A percentile compares a stretch with the other conserved stretches of the same genome.
Evolutionary conservation across 2,888 invertebrate genomes (phyloP).

Genomic region (Nephrocerus scutellatus): DNA sequence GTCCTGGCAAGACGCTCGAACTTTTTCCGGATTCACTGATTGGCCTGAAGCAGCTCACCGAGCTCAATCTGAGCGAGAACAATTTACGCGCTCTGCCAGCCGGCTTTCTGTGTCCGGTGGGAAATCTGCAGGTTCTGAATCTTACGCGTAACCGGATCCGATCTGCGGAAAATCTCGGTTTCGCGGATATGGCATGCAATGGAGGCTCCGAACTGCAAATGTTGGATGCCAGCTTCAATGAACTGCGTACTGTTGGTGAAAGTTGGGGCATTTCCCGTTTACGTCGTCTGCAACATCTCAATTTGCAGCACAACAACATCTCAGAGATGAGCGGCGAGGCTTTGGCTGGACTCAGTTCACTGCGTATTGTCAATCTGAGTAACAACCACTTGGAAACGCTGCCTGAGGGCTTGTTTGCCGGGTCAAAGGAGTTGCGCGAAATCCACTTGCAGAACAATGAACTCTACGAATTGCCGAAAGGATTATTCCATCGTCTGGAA

Average conservation of each 20-base stretch:
- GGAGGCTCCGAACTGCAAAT: conserved; percentile 66
- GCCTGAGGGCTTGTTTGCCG: conserved; percentile 75
- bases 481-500: conserved; percentile 75
- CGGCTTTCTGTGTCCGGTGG: conserved; percentile 69
- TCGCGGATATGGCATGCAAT: conserved; percentile 53
- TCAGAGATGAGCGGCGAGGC: conserved; percentile 73
- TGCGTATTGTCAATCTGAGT: conserved; percentile 78
- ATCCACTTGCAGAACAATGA: conserved; percentile 80
- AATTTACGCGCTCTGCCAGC: conserved; percentile 74
- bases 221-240: conserved; percentile 75
- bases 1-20: conserved; percentile 66
- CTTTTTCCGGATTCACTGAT: conserved; percentile 64
- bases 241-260: conserved; percentile 64
- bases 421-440: conserved; percentile 73
- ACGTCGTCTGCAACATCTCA: conserved; percentile 69
- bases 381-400: conserved; percentile 75
- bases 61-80: conserved; percentile 74
- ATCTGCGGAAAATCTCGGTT: conserved; percentile 70
- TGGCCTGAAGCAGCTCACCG: conserved; percentile 73
- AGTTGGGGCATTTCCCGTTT: conserved; percentile 69
- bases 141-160: conserved; percentile 77
- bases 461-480: conserved; percentile 71
- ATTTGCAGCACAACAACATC: conserved; percentile 77
- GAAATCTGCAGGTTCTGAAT: conserved; percentile 75
- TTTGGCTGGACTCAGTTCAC: conserved; percentile 67